Conservation (phyloP, 2,113 vertebrate species). For the Formicarius rufipectus region DNA sequence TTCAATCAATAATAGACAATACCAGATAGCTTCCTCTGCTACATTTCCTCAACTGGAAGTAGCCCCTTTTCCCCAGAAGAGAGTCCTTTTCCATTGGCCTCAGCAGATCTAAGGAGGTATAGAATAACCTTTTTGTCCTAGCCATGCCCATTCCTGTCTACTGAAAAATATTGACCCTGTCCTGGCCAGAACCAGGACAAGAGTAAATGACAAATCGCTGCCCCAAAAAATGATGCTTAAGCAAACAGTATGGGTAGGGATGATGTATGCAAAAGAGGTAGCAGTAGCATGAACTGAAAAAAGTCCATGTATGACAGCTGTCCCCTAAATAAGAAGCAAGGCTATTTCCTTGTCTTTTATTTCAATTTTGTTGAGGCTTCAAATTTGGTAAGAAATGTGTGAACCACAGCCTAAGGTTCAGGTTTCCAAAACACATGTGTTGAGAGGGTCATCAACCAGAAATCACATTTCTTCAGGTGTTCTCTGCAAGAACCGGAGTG, state of each 20-base stretch:
- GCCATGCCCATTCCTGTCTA: neutral
- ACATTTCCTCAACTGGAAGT: neutral
- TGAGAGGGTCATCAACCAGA: neutral
- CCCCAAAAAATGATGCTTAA: neutral
- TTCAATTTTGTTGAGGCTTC: neutral
- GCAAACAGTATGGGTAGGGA: neutral
- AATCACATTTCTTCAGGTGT: neutral
- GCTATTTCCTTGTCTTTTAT: neutral
- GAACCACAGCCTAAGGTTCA: neutral
- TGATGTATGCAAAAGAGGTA: neutral
- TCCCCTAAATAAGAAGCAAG: neutral
- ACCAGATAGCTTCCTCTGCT: rapidly evolving
- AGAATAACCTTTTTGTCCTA: neutral
- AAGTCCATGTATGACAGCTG: neutral
- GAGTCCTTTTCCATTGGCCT: neutral
- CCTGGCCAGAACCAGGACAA: neutral
- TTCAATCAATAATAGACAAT: neutral
- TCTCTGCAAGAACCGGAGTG: rapidly evolving
- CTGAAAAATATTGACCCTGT: neutral
- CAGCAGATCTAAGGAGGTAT: neutral
- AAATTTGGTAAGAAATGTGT: neutral
- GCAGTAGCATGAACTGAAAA: neutral
- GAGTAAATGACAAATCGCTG: neutral
- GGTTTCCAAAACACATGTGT: neutral
- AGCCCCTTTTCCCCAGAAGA: neutral